Base-by-base conservation (phyloP, 2,113 vertebrate species). In the Chamaetylas fuelleborni region DNA sequence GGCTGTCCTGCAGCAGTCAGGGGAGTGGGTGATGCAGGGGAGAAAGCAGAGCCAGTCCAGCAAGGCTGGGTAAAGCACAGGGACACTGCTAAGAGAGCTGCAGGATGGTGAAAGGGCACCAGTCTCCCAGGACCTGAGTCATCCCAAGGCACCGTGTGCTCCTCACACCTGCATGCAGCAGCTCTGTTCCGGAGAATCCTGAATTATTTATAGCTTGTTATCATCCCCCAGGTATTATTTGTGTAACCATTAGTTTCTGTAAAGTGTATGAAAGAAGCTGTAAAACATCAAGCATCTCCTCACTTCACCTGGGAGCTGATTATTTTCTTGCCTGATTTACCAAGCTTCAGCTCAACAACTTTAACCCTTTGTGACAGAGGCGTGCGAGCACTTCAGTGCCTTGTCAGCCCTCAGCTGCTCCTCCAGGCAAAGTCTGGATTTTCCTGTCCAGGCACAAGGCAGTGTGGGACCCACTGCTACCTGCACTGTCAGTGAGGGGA, bases 141-240 rank as follows among this genome's bases (percentile, higher is more conserved):
- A 65, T 34, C 12, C 45, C 81, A 10, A 4, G 5, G 62, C 13
- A 5, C 56, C 0, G 48, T 70, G 80, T 5, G 11, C 81, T 86
- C 33, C 87, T 74, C 73, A 45, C 40, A 48, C 50, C 78, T 69
- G 83, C 67, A 11, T 29, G 2, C 1, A 0, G 69, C 76, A 78
- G 76, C 64, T 86, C 60, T 2, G 23, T 57, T 77, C 58, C 0
- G 1, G 83, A 95, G 78, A 86, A 3, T 33, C 61, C 64, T 94
- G 90, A 34, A 79, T 91, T 96, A 94, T 95, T 95, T 93, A 95
- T 81, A 79, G 80, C 74, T 73, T 51, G 87, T 92, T 92, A 89
- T 79, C 90, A 89, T 91, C 93, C 93, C 93, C 53, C 10, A 64
- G 92, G 87, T 95, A 91, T 96, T 91, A 95, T 96, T 96, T 96